Evolutionary conservation across 64 coral and sea anemone species (phyloP), one percentile per base, ranked within the genome.

Genomic region (Cladopsammia gracilis): DNA sequence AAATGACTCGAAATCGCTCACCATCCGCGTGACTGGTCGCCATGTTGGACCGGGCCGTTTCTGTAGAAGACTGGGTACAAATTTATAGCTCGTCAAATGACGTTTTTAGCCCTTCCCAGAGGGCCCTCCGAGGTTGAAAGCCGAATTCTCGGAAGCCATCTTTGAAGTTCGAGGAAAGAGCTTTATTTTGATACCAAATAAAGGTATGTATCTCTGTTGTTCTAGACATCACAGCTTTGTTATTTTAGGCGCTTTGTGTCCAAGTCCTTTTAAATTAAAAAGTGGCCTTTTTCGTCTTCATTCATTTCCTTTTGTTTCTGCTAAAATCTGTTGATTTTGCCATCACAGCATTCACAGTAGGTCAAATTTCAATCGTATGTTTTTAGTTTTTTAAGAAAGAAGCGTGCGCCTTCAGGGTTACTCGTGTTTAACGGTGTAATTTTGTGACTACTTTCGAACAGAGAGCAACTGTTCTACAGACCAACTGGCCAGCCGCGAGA

Each of bases 371-470:
- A 14, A 73, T 73, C 11, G 71, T 73, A 73, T 73, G 71, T 48
- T 73, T 73, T 73, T 73, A 73, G 71, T 73, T 73, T 73, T 47
- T 73, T 73, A 15, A 70, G 34, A 49, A 73, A 73, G 16, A 14
- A 56, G 4, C 71, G 43, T 73, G 71, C 8, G 10, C 71, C 71
- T 10, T 73, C 44, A 46, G 71, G 71, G 43, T 15, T 15, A 48
- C 71, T 47, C 3, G 48, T 48, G 71, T 73, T 73, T 73, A 15
- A 73, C 71, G 48, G 71, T 73, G 71, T 73, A 73, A 73, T 73
- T 73, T 73, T 73, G 71, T 26, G 16, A 73, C 2, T 73, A 73
- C 3, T 73, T 2, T 11, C 71, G 10, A 73, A 64, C 25, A 73
- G 25, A 73, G 67, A 70, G 44, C 71, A 73, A 15, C 44, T 47